Base-by-base conservation (phyloP, 2,888 invertebrate genomes). In the Limnephilus auricula region DNA sequence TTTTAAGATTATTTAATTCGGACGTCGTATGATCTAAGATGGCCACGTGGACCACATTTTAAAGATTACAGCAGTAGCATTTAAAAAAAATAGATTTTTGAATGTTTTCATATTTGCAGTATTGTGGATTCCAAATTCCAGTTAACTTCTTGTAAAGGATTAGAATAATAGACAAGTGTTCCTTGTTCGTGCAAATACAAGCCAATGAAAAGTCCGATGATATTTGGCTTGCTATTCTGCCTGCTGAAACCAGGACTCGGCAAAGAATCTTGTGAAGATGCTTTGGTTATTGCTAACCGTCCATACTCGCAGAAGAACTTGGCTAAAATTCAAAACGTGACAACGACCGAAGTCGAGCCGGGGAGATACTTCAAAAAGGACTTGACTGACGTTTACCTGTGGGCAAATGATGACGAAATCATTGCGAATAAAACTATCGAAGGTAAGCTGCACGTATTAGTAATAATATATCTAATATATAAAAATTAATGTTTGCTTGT, bases 261-360 rank as follows among this genome's bases (percentile, higher is more conserved):
- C 32, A 80, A 80, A 80, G 32, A 80, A 31, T 32, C 80, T 15
- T 80, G 80, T 18, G 80, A 80, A 80, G 80, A 80, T 80, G 80
- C 32, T 13, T 31, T 31, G 32, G 10, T 10, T 30, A 31, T 80
- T 6, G 80, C 80, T 0, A 32, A 6, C 4, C 30, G 32, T 31
- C 31, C 80, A 13, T 80, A 80, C 32, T 80, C 80, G 15, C 30
- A 80, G 32, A 80, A 80, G 32, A 31, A 30, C 15, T 15, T 80
- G 30, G 13, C 31, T 12, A 31, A 30, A 31, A 31, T 80, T 18
- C 13, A 80, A 80, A 32, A 80, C 32, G 9, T 31, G 31, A 31
- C 32, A 30, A 30, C 3, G 4, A 10, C 18, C 31, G 3, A 4
- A 5, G 80, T 80, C 3, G 15, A 31, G 31, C 80, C 80, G 5